Conservation (phyloP, 1,140 invertebrate species). For the Chymomyza costata region DNA sequence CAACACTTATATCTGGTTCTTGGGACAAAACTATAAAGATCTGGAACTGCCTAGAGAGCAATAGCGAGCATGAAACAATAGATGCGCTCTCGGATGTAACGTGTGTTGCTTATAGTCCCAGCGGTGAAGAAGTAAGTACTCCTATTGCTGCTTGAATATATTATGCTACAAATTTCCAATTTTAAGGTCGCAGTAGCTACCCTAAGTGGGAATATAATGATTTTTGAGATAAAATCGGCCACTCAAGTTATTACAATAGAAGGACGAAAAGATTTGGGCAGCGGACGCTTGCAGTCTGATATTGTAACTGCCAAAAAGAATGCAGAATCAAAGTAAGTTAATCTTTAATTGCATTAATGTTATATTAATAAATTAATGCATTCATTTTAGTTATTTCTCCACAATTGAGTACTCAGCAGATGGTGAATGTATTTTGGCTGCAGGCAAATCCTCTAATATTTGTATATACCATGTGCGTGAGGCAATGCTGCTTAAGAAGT, state of each 20-base stretch:
- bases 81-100: conserved; percentile 88
- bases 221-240: conserved; percentile 86
- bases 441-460: conserved; percentile 93
- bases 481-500: conserved; percentile 90
- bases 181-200: conserved; percentile 89
- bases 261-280: conserved; percentile 91
- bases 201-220: conserved; percentile 90
- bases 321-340: conserved; percentile 87
- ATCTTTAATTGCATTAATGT: background rate
- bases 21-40: conserved; percentile 96
- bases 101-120: conserved; percentile 88
- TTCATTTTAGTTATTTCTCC: conserved; percentile 87
- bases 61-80: conserved; percentile 89
- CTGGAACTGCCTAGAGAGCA: conserved; percentile 91
- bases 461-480: conserved; percentile 93
- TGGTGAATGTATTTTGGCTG: conserved; percentile 91
- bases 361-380: conserved; percentile 3
- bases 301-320: conserved; percentile 91
- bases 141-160: background rate
- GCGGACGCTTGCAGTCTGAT: conserved; percentile 88
- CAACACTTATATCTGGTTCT: conserved; percentile 88
- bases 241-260: conserved; percentile 88
- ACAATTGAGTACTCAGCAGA: conserved; percentile 94
- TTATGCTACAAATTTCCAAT: background rate
- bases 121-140: conserved; percentile 84